Conservation (phyloP, 2,797 vertebrate species). For the Smutsia temminckii region DNA sequence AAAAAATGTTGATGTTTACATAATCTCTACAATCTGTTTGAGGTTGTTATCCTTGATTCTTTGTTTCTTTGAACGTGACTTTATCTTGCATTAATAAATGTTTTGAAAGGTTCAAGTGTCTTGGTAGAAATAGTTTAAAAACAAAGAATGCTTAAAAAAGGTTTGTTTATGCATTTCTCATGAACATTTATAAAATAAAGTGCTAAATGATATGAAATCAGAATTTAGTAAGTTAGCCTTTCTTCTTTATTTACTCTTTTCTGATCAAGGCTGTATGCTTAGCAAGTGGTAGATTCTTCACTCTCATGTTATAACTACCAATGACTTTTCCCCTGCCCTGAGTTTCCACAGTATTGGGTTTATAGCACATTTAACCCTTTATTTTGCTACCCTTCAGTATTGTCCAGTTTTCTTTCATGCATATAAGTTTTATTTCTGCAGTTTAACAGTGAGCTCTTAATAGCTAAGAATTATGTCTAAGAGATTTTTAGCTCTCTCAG, state of each 20-base stretch:
- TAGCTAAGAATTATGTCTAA: background rate
- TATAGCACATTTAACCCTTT: background rate
- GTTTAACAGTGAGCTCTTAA: background rate
- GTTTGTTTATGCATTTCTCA: background rate
- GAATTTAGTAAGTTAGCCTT: background rate
- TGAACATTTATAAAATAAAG: background rate
- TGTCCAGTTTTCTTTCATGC: background rate
- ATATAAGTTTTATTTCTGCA: background rate
- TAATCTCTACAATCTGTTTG: background rate
- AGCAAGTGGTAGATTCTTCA: background rate
- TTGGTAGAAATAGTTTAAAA: background rate
- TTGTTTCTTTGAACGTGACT: background rate
- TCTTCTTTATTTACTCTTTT: background rate
- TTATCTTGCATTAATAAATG: background rate
- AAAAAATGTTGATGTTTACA: background rate
- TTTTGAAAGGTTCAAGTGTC: background rate
- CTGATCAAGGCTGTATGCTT: background rate
- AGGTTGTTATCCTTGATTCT: background rate
- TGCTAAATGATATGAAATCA: background rate
- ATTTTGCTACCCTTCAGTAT: background rate
- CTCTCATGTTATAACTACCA: background rate
- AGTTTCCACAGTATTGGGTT: background rate
- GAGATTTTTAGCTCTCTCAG: background rate
- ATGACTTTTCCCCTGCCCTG: background rate
- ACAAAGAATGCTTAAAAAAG: background rate